phyloP scores from a whole-genome alignment of 2,113 vertebrate genomes.

The Callorhinus ursinus region DNA sequence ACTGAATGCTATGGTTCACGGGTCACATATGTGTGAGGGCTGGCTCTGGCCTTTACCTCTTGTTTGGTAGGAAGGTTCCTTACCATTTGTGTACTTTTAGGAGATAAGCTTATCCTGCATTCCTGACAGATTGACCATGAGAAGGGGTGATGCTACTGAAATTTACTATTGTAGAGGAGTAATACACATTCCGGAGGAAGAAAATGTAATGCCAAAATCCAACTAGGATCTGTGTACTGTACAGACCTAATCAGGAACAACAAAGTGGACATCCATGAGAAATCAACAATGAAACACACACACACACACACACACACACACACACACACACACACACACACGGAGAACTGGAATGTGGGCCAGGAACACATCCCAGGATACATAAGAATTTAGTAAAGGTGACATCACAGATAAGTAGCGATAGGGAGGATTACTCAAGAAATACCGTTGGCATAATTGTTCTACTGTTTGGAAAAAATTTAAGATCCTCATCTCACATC shows the following conservation, averaged over 20 bases:
- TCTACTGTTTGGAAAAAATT: background rate
- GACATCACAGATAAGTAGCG: background rate
- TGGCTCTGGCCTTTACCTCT: background rate
- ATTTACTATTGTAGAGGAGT: background rate
- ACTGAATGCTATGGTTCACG: background rate
- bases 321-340: background rate
- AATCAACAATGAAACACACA: background rate
- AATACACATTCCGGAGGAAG: background rate
- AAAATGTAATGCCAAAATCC: background rate
- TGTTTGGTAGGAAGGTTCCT: background rate
- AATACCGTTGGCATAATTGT: background rate
- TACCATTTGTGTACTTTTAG: constrained; percentile 23
- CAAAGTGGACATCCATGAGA: background rate
- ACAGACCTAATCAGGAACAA: background rate
- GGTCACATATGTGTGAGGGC: constrained; percentile 24
- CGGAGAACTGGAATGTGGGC: background rate
- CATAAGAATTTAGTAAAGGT: background rate
- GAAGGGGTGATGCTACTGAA: background rate
- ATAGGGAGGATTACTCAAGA: background rate
- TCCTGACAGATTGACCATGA: constrained; percentile 13
- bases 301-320: background rate
- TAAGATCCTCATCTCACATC: background rate
- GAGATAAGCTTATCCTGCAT: constrained; percentile 27
- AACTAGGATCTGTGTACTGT: background rate
- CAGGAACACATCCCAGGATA: background rate